phyloP scores from a whole-genome alignment of 2,888 invertebrate genomes.

The Neelides folsomi region DNA sequence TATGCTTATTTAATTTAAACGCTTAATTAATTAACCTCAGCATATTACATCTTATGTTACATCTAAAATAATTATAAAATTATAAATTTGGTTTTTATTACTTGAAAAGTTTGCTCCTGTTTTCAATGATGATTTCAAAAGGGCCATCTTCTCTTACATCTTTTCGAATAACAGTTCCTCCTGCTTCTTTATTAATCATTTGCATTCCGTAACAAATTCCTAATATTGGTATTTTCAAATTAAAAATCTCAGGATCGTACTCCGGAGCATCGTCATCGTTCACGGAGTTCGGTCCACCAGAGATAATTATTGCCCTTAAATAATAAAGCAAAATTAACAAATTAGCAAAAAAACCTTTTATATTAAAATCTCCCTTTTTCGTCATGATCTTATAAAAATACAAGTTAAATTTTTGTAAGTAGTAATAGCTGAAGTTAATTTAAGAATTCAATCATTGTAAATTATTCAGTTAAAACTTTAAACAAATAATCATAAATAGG shows the following conservation, averaged over 20 bases:
- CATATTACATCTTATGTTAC: too few relatives aligned
- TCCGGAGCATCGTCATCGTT: conserved; percentile 85
- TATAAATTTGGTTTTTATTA: too few relatives aligned
- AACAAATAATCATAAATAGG: conserved; percentile 64
- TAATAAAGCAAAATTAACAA: conserved; percentile 7
- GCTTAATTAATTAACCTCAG: background rate
- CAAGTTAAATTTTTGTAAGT: too few relatives aligned
- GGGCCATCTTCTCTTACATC: conserved; percentile 89
- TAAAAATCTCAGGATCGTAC: conserved; percentile 91
- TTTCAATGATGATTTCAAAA: conserved; percentile 74
- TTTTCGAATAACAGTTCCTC: conserved; percentile 76
- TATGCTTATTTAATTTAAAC: background rate
- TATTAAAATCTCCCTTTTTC: too few relatives aligned
- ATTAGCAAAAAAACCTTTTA: too few relatives aligned
- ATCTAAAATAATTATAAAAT: too few relatives aligned
- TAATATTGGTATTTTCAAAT: conserved; percentile 73
- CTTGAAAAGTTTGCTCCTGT: conserved; percentile 82
- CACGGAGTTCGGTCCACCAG: conserved; percentile 95
- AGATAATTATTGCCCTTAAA: conserved; percentile 82
- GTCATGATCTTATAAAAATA: too few relatives aligned
- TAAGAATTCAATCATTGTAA: too few relatives aligned
- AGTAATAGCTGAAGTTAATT: too few relatives aligned
- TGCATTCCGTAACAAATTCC: conserved; percentile 99
- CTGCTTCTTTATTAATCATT: conserved; percentile 95
- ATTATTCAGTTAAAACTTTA: background rate